phyloP scores from a whole-genome alignment of 2,888 invertebrate genomes.

The Lasioglossum vierecki region DNA sequence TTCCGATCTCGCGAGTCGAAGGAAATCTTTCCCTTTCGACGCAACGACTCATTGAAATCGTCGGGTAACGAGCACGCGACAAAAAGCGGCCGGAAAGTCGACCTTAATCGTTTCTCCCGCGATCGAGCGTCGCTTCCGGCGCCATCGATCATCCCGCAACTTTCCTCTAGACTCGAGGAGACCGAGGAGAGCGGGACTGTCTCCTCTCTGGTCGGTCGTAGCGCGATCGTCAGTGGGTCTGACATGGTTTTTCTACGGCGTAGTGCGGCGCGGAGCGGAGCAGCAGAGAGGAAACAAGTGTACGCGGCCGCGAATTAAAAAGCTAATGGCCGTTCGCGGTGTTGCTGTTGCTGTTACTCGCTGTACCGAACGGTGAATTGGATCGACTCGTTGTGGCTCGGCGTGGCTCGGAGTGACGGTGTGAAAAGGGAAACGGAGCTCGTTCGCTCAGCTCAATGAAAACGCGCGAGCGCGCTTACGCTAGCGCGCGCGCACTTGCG shows the following conservation, averaged over 20 bases:
- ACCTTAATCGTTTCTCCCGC: conserved; percentile 47
- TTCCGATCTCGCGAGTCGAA: neutral
- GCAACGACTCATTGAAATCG: conserved; percentile 12
- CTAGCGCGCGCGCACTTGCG: conserved; percentile 49
- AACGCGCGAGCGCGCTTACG: conserved; percentile 32
- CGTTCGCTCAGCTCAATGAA: conserved; percentile 46
- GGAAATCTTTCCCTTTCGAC: conserved; percentile 9
- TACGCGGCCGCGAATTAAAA: conserved; percentile 24
- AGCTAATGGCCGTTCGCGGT: conserved; percentile 13
- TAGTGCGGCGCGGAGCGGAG: neutral
- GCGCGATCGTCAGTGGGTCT: neutral
- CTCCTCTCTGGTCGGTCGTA: neutral
- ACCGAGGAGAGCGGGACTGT: neutral
- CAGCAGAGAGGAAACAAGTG: conserved; percentile 25
- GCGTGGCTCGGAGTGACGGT: neutral
- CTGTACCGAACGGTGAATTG: conserved; percentile 32
- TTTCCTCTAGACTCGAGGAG: neutral
- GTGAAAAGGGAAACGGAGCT: conserved; percentile 49
- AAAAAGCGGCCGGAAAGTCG: conserved; percentile 38
- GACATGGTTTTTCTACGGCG: neutral
- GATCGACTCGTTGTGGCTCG: conserved; percentile 16
- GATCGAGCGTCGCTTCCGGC: conserved; percentile 53
- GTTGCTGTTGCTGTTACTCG: neutral
- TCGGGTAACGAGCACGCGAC: conserved; percentile 6
- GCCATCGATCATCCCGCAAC: conserved; percentile 63